Conservation (phyloP, 1,140 invertebrate species). For the Onthophagus taurus region DNA sequence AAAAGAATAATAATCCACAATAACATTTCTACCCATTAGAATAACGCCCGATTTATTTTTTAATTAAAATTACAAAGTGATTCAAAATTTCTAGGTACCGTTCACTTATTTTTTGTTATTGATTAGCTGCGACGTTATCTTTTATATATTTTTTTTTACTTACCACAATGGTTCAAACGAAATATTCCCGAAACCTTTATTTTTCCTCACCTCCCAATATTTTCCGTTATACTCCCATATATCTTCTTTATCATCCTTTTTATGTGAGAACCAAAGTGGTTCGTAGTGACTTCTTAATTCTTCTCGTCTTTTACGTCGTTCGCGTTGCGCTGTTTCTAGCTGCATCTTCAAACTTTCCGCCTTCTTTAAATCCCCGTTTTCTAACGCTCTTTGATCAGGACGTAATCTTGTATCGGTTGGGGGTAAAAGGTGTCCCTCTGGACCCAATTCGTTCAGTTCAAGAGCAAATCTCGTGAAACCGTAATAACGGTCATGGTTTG, state of each 20-base stretch:
- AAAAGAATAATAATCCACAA: too few species aligned
- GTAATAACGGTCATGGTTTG: constrained; percentile 72
- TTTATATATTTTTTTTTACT: too few species aligned
- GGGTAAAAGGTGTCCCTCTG: constrained; percentile 54
- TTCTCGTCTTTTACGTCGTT: constrained; percentile 52
- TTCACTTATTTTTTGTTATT: too few species aligned
- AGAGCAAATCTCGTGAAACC: constrained; percentile 80
- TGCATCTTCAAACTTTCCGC: constrained; percentile 63
- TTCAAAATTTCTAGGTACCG: too few species aligned
- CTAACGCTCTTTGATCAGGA: constrained; percentile 53
- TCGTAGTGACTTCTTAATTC: constrained; percentile 42
- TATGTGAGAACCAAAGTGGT: constrained; percentile 51
- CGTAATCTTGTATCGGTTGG: constrained; percentile 60
- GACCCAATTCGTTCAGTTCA: constrained; percentile 71
- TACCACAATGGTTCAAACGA: constrained; percentile 46
- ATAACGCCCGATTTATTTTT: too few species aligned
- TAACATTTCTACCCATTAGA: too few species aligned
- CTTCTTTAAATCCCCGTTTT: constrained; percentile 63
- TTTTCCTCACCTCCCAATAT: constrained; percentile 47
- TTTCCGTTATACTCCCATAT: constrained; percentile 53
- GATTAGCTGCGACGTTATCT: too few species aligned
- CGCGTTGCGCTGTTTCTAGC: constrained; percentile 59
- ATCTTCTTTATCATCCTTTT: constrained; percentile 43
- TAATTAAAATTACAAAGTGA: too few species aligned
- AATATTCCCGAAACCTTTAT: constrained; percentile 49